Evolutionary conservation across 2,888 invertebrate genomes (phyloP), one percentile per base, ranked within the genome.

Genomic region (Dinocampus coccinellae): DNA sequence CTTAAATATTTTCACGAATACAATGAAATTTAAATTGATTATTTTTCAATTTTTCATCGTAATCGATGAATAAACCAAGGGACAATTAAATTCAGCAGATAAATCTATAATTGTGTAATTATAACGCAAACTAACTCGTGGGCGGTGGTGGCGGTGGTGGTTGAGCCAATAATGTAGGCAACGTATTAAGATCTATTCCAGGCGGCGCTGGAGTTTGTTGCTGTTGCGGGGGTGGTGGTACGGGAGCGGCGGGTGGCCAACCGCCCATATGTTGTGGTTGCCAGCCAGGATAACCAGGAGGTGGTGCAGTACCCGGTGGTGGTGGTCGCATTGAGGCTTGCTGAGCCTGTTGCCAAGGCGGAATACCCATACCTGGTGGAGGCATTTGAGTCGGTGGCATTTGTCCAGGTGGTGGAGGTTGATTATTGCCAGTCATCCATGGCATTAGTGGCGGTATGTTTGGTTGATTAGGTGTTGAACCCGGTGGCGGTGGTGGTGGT

Each of bases 91-190:
- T 29, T 26, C 13, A 13, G 26, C 11, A 26, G 13, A 10, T 3
- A 24, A 57, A 57, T 53, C 34, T 57, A 66, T 24, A 66, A 57
- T 39, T 57, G 34, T 57, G 26, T 24, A 42, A 33, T 52, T 16
- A 33, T 57, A 26, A 36, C 22, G 20, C 57, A 55, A 34, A 86
- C 81, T 87, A 87, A 84, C 87, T 87, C 26, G 87, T 85, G 3
- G 87, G 87, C 1, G 91, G 91, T 0, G 93, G 93, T 2, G 93
- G 93, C 13, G 93, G 93, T 4, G 93, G 93, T 2, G 93, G 93
- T 33, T 93, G 92, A 60, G 92, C 90, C 60, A 92, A 82, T 62
- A 93, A 82, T 60, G 88, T 89, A 1, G 90, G 91, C 55, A 90
- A 85, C 42, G 89, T 88, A 63, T 89, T 89, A 69, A 90, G 88